Conservation (phyloP, 2,797 vertebrate genomes). For the Psittacula echo region DNA sequence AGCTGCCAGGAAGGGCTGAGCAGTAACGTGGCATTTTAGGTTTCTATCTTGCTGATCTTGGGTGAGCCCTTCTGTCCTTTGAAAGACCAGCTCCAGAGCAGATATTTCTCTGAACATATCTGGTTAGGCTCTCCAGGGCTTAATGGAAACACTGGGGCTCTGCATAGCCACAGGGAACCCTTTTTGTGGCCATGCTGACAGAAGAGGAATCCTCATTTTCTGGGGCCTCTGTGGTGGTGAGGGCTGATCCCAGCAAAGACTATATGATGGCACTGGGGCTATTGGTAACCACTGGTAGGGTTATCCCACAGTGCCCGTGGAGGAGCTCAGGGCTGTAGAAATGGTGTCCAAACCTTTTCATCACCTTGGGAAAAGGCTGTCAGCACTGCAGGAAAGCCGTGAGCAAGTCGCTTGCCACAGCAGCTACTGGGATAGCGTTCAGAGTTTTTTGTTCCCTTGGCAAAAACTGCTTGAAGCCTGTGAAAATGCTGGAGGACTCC, state of each 20-base stretch:
- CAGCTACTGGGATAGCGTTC: not conserved
- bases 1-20: not conserved
- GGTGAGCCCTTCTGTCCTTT: not conserved
- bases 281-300: not conserved
- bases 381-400: not conserved
- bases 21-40: not conserved
- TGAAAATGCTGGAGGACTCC: not conserved
- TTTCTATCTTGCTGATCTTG: not conserved
- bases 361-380: not conserved
- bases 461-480: not conserved
- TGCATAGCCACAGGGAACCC: fast-evolving
- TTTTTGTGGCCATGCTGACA: not conserved
- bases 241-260: not conserved
- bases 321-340: not conserved
- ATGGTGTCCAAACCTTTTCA: not conserved
- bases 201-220: not conserved
- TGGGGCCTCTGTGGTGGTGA: fast-evolving
- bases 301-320: not conserved
- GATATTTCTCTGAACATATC: not conserved
- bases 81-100: not conserved
- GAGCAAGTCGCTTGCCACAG: not conserved
- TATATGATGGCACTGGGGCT: not conserved
- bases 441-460: not conserved
- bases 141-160: not conserved
- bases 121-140: not conserved